phyloP scores from a whole-genome alignment of 2,888 invertebrate genomes.

The Tanytarsus gracilentus region DNA sequence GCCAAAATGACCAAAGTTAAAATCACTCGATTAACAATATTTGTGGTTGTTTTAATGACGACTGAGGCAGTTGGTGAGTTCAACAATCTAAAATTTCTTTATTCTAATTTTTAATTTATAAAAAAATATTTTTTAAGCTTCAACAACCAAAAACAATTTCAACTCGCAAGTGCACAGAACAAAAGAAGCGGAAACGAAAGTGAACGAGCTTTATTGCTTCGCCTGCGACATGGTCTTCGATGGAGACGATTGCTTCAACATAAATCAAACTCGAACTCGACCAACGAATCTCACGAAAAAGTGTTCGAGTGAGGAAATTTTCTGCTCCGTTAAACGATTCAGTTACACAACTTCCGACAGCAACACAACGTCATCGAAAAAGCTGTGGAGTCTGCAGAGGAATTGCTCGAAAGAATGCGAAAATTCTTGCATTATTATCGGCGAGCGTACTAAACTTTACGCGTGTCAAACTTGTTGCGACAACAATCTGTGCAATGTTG shows the following conservation, averaged over 20 bases:
- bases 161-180: constrained; percentile 52
- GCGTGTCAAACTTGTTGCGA: constrained; percentile 82
- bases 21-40: too few relatives aligned
- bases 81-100: too few relatives aligned
- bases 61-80: too few relatives aligned
- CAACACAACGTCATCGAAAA: constrained; percentile 63
- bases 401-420: constrained; percentile 78
- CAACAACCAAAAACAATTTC: not conserved
- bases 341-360: constrained; percentile 77
- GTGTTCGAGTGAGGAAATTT: constrained; percentile 5
- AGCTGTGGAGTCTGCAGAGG: constrained; percentile 75
- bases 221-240: constrained; percentile 69
- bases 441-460: constrained; percentile 78
- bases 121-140: too few relatives aligned
- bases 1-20: too few relatives aligned
- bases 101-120: not conserved
- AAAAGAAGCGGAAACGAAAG: constrained; percentile 66
- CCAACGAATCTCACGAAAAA: constrained; percentile 18
- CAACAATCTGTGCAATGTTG: constrained; percentile 60
- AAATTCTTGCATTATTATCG: constrained; percentile 80
- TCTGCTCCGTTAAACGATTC: constrained; percentile 64
- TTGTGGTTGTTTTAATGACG: too few relatives aligned
- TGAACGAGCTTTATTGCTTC: constrained; percentile 74
- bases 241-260: constrained; percentile 60
- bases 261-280: constrained; percentile 35